Percentiles rank a stretch among this genome's conserved stretches.
Conservation (phyloP, 2,888 invertebrate genomes). For the Pollenia labialis region DNA sequence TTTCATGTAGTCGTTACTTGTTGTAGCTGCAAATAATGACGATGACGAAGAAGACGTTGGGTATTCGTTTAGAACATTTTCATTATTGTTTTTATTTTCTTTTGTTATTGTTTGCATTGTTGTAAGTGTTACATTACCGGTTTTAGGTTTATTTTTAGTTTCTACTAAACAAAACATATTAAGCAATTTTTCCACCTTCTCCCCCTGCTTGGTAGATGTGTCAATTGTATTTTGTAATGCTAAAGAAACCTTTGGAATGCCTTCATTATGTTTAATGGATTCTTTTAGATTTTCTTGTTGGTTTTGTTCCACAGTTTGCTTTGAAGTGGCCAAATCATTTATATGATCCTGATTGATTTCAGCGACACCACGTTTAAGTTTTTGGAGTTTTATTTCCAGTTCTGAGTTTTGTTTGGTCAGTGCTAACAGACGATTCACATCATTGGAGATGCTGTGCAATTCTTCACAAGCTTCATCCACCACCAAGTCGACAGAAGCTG, state of each 20-base stretch:
- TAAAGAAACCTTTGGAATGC: constrained; percentile 69
- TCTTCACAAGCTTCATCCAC: constrained; percentile 80
- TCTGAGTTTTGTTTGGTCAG: constrained; percentile 80
- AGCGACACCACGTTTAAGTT: constrained; percentile 80
- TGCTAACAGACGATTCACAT: constrained; percentile 81
- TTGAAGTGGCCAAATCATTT: constrained; percentile 52
- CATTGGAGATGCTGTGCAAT: constrained; percentile 82
- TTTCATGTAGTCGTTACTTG: constrained; percentile 31
- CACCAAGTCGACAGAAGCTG: constrained; percentile 73
- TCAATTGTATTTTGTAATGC: constrained; percentile 49
- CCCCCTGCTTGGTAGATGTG: not conserved
- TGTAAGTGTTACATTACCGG: constrained; percentile 65
- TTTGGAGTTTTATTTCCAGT: constrained; percentile 80
- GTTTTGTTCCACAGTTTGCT: constrained; percentile 43
- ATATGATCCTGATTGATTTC: constrained; percentile 83
- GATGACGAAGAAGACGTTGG: constrained; percentile 49
- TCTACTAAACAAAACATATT: constrained; percentile 43
- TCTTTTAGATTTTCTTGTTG: constrained; percentile 56
- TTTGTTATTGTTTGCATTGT: constrained; percentile 48
- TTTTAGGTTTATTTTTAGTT: constrained; percentile 70
- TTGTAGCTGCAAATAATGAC: constrained; percentile 24
- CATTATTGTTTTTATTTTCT: constrained; percentile 53
- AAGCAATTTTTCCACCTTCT: constrained; percentile 51
- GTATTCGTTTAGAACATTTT: constrained; percentile 68
- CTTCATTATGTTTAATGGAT: constrained; percentile 31